Evolutionary conservation across 2,888 invertebrate species (phyloP).

Genomic region (Mythimna ferrago): DNA sequence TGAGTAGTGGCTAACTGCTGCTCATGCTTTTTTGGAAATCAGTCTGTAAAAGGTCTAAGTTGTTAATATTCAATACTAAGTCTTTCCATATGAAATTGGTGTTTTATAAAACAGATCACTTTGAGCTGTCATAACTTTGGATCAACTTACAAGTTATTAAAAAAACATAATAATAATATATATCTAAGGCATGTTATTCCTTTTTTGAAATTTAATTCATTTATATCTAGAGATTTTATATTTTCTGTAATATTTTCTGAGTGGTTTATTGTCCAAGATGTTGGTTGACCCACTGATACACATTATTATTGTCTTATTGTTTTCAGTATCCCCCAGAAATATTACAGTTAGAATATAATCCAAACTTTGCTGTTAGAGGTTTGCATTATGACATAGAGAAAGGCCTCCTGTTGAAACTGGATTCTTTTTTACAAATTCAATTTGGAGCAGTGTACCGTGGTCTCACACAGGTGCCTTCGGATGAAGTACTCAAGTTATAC

Average conservation of each 20-base stretch:
- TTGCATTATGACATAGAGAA: conserved; percentile 99
- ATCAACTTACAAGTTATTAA: too few species aligned
- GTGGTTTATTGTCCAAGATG: background rate
- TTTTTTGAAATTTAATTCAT: too few species aligned
- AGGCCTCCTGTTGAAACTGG: conserved; percentile 97
- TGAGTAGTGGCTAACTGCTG: background rate
- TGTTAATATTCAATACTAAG: background rate
- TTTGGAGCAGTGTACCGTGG: conserved; percentile 98
- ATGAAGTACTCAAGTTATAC: conserved; percentile 96
- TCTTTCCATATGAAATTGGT: background rate
- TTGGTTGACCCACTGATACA: background rate
- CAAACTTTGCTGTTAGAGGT: conserved; percentile 98
- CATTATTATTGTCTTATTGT: background rate
- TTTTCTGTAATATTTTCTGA: background rate
- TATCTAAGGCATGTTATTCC: too few species aligned
- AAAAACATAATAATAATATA: too few species aligned
- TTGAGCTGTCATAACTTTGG: too few species aligned
- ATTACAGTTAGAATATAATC: conserved; percentile 95
- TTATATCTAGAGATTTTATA: too few species aligned
- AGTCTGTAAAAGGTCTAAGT: background rate
- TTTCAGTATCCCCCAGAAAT: conserved; percentile 97
- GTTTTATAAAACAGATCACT: too few species aligned
- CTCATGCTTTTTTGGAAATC: too few species aligned
- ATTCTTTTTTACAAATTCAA: conserved; percentile 99
- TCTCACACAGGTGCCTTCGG: conserved; percentile 94